These are phyloP conservation scores for Leptinotarsa juncta DNA, from an alignment of 2,888 invertebrate genomes.

Conservation along the genomic window DNA sequence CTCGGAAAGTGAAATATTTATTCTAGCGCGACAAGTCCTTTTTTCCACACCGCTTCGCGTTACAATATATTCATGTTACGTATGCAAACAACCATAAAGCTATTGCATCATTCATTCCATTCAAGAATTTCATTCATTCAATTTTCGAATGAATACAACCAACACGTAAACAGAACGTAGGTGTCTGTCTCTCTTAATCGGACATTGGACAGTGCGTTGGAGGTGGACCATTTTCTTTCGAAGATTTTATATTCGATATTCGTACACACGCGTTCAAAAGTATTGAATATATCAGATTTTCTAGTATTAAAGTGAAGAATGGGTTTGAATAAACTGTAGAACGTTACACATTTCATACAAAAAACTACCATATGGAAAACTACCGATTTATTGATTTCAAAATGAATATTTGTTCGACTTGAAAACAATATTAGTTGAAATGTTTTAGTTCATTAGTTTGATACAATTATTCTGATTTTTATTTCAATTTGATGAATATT, in stretches of 20 bases:
- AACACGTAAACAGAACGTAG: constrained; percentile 19
- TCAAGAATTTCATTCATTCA: constrained; percentile 17
- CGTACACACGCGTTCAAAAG: constrained; percentile 5
- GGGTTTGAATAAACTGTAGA: no score
- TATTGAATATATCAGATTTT: background rate
- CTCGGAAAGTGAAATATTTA: no score
- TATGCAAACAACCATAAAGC: constrained; percentile 10
- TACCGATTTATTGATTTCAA: no score
- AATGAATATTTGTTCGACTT: no score
- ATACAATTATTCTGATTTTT: no score
- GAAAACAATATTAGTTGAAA: no score
- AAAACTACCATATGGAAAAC: no score
- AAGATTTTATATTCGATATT: constrained; percentile 7
- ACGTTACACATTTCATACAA: no score
- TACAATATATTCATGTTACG: background rate
- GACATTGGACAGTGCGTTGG: constrained; percentile 8
- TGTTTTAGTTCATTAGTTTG: no score
- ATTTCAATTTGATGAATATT: no score
- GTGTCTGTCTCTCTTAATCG: constrained; percentile 20
- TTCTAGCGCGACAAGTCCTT: background rate
- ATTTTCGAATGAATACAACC: constrained; percentile 12
- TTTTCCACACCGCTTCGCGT: background rate
- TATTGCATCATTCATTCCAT: constrained; percentile 13
- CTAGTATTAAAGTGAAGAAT: no score
- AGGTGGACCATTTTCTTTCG: constrained; percentile 10